Conservation (phyloP, 2,113 vertebrate species). For the Neopipo cinnamomea region DNA sequence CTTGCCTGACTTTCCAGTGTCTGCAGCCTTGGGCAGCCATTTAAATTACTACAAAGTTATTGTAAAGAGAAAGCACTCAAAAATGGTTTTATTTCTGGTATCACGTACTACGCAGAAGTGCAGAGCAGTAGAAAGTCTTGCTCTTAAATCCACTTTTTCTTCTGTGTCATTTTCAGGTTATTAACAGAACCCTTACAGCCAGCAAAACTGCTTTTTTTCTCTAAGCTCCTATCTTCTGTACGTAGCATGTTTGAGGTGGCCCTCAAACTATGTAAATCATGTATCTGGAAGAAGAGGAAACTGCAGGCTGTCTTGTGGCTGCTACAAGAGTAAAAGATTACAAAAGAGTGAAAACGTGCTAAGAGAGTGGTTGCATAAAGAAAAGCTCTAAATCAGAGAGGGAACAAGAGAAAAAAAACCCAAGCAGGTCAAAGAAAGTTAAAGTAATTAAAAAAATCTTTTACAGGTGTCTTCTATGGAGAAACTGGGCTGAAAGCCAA, state of each 20-base stretch:
- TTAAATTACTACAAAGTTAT: background rate
- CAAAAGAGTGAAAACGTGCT: background rate
- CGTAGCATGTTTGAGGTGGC: background rate
- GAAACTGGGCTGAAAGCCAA: constrained; percentile 17
- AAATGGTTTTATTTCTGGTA: background rate
- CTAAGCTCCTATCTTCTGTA: background rate
- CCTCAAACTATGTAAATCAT: background rate
- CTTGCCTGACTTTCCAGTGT: background rate
- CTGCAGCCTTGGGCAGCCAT: background rate
- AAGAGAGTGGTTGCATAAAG: background rate
- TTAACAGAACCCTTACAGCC: background rate
- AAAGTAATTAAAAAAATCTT: background rate
- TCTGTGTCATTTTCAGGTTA: background rate
- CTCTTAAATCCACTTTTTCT: background rate
- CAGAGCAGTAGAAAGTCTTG: background rate
- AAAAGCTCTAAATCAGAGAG: background rate
- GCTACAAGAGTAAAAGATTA: background rate
- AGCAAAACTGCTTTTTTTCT: background rate
- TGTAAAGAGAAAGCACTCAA: background rate
- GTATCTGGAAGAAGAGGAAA: background rate
- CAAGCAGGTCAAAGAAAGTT: background rate
- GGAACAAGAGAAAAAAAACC: background rate
- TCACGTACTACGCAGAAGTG: background rate
- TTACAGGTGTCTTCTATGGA: background rate
- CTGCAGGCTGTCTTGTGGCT: background rate